Evolutionary conservation across 2,113 vertebrate genomes (phyloP).

Genomic region (Carassius carassius): DNA sequence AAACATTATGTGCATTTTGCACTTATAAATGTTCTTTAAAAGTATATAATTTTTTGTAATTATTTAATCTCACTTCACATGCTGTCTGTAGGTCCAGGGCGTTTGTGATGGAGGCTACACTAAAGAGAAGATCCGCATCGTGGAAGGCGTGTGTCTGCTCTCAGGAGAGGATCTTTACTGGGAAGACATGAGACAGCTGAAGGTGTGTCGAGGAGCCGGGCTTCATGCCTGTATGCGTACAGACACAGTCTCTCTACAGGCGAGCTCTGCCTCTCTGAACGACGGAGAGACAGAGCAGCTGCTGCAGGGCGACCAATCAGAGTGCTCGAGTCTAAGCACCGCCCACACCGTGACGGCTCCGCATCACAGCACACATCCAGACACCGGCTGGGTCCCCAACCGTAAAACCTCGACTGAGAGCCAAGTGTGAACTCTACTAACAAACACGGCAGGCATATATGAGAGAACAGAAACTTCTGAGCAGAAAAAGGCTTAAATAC

Average conservation of each 20-base stretch:
- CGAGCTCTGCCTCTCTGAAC: slow-evolving; percentile 92
- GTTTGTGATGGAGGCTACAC: slow-evolving; percentile 87
- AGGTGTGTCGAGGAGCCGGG: slow-evolving; percentile 86
- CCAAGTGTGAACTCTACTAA: slow-evolving; percentile 79
- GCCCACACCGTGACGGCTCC: slow-evolving; percentile 82
- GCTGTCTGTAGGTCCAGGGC: slow-evolving; percentile 70
- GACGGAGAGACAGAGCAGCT: slow-evolving; percentile 96
- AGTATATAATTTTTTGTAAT: too few species aligned
- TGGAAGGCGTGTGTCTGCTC: slow-evolving; percentile 95
- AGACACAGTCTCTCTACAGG: slow-evolving; percentile 94
- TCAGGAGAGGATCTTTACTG: slow-evolving; percentile 91
- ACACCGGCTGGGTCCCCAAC: slow-evolving; percentile 91
- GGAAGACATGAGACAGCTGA: slow-evolving; percentile 96
- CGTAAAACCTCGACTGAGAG: slow-evolving; percentile 94
- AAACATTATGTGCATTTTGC: too few species aligned
- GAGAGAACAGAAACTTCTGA: not conserved
- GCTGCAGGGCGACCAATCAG: slow-evolving; percentile 93
- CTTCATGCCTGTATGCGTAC: slow-evolving; percentile 98
- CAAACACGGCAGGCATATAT: not conserved
- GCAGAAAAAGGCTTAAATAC: not conserved
- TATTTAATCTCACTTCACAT: not conserved
- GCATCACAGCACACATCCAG: slow-evolving; percentile 84
- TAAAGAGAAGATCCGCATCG: slow-evolving; percentile 97
- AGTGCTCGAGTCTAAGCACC: slow-evolving; percentile 92
- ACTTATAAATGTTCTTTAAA: too few species aligned